phyloP scores from a whole-genome alignment of 1,140 invertebrate genomes.

The Zaprionus vittiger region DNA sequence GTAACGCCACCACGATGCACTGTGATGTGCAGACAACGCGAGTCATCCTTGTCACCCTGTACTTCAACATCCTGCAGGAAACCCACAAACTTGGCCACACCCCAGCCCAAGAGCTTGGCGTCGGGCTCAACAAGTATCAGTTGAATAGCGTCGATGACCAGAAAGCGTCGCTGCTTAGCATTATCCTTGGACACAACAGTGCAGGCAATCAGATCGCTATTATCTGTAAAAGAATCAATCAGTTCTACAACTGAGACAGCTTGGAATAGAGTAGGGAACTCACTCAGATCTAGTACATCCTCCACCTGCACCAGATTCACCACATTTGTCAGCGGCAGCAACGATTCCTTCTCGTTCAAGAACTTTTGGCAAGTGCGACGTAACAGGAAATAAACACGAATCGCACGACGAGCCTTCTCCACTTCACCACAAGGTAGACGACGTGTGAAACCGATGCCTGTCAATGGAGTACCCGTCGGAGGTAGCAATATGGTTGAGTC shows the following conservation, averaged over 20 bases:
- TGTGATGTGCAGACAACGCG: constrained; percentile 96
- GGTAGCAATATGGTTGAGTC: constrained; percentile 98
- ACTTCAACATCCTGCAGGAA: constrained; percentile 93
- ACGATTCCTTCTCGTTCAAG: constrained; percentile 92
- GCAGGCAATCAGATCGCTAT: constrained; percentile 98
- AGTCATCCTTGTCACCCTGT: constrained; percentile 97
- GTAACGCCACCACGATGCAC: constrained; percentile 91
- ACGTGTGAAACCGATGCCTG: constrained; percentile 97
- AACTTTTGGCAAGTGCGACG: constrained; percentile 93
- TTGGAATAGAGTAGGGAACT: constrained; percentile 65
- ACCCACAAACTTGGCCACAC: constrained; percentile 96
- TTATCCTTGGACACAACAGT: constrained; percentile 96
- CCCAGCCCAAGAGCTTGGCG: constrained; percentile 96
- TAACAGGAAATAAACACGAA: constrained; percentile 97
- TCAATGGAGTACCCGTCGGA: constrained; percentile 98
- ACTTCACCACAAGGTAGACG: constrained; percentile 98
- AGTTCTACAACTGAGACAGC: not conserved
- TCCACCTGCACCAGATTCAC: constrained; percentile 95
- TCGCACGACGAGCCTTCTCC: constrained; percentile 95
- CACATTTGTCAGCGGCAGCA: constrained; percentile 96
- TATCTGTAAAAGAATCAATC: constrained; percentile 88
- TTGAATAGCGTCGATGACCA: constrained; percentile 97
- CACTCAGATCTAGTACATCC: constrained; percentile 97
- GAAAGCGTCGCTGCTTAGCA: constrained; percentile 94
- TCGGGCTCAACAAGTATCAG: constrained; percentile 99